Base-by-base conservation (phyloP, 2,888 invertebrate species). In the Crepidodera aurea region DNA sequence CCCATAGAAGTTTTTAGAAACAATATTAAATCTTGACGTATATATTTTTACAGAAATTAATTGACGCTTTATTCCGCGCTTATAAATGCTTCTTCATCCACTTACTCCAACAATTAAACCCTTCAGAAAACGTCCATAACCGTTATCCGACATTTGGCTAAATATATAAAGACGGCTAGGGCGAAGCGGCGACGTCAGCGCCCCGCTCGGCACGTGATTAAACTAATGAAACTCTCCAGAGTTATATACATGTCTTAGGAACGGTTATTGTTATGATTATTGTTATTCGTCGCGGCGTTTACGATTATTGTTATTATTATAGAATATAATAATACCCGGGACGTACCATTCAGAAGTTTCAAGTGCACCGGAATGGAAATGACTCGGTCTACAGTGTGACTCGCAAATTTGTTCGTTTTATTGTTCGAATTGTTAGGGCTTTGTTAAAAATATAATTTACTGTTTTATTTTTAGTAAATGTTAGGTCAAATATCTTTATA, bases 201-300 rank as follows among this genome's bases (percentile, higher is more conserved):
- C 72, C 65, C 64, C 44, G 22, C 53, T 57, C 70, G 71, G 71
- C 71, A 73, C 73, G 76, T 77, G 76, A 76, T 78, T 78, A 75
- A 76, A 77, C 78, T 78, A 78, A 78, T 78, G 78, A 77, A 78
- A 78, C 77, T 77, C 76, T 73, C 69, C 65, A 70, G 75, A 71
- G 75, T 75, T 73, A 73, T 77, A 78, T 77, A 74, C 75, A 76
- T 77, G 77, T 77, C 77, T 76, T 74, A 70, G 66, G 69, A 80
- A 80, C 69, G 77, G 78, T 79, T 78, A 80, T 77, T 77, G 77
- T 80, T 78, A 80, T 76, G 77, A 78, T 78, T 77, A 79, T 78
- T 78, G 78, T 78, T 78, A 79, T 79, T 76, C 71, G 74, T 71
- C 72, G 72, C 73, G 71, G 73, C 75, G 73, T 75, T 76, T 76